Evolutionary conservation across 2,888 invertebrate genomes (phyloP).

Genomic region (Dynastes tityus): DNA sequence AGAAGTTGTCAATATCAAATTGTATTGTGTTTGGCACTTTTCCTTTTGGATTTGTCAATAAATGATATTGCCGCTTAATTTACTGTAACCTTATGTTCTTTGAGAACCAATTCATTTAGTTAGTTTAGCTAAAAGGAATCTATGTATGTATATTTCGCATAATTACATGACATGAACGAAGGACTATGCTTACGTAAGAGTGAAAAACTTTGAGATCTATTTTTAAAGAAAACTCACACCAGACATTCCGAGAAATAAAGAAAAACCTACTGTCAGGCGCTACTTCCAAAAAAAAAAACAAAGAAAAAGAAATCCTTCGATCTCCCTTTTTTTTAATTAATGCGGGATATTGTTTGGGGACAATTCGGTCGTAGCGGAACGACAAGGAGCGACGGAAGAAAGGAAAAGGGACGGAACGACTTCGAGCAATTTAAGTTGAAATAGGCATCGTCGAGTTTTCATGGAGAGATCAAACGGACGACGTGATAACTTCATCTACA

Average conservation of each 20-base stretch:
- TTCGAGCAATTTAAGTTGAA: constrained; percentile 60
- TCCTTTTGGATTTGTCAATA: no score
- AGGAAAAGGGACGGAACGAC: constrained; percentile 40
- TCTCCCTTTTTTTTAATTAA: constrained; percentile 43
- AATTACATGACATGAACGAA: no score
- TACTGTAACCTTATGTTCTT: no score
- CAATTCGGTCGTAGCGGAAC: constrained; percentile 33
- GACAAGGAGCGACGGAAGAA: constrained; percentile 29
- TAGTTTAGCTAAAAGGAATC: no score
- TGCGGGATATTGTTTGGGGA: constrained; percentile 46
- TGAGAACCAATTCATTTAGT: no score
- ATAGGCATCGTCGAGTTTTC: constrained; percentile 64
- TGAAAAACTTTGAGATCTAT: no score
- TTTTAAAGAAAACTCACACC: no score
- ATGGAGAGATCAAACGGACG: constrained; percentile 65
- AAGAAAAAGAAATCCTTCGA: constrained; percentile 1
- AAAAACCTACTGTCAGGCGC: not conserved
- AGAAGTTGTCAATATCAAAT: no score
- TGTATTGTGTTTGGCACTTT: no score
- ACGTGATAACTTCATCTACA: constrained; percentile 69
- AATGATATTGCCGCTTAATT: no score
- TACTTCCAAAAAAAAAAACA: not conserved
- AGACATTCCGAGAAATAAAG: not conserved
- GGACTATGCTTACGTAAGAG: no score
- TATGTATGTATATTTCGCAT: no score